Percentiles rank a stretch among this genome's conserved stretches.
Conservation (phyloP, 2,113 vertebrate species). For the Cololabis saira region DNA sequence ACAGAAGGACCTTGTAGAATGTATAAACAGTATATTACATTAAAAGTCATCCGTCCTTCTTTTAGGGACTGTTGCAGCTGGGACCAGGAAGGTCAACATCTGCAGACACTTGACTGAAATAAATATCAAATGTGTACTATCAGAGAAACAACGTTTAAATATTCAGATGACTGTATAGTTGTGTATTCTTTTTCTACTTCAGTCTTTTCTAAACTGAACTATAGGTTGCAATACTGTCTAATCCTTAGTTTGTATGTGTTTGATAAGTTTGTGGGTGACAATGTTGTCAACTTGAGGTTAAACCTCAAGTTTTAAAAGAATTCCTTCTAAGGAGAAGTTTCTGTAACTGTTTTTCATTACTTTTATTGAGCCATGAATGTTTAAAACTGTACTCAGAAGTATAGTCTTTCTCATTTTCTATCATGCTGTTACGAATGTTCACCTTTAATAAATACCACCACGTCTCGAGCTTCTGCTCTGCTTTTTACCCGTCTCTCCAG, state of each 20-base stretch:
- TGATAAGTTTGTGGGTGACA: not conserved
- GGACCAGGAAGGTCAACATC: not conserved
- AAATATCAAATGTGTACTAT: not conserved
- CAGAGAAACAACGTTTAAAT: no score
- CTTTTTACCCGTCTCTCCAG: not conserved
- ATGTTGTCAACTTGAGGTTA: conserved; percentile 1
- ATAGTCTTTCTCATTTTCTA: conserved; percentile 9
- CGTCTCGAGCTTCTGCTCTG: not conserved
- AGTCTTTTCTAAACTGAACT: conserved; percentile 59
- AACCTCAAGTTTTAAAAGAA: conserved; percentile 19
- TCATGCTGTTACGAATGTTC: conserved; percentile 50
- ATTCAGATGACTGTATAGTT: conserved; percentile 53
- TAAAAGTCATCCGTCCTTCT: not conserved
- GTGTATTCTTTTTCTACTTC: conserved; percentile 38
- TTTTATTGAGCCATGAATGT: conserved; percentile 52
- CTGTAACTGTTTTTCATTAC: not conserved
- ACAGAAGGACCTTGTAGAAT: conserved; percentile 21
- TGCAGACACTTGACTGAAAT: not conserved
- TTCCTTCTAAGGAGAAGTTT: not conserved
- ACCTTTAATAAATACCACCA: conserved; percentile 51
- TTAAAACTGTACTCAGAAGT: conserved; percentile 25
- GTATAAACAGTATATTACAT: conserved; percentile 1
- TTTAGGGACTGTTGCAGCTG: no score
- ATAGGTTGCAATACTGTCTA: conserved; percentile 10
- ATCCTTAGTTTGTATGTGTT: not conserved